Conservation (phyloP, 2,113 vertebrate species). For the Sturnira hondurensis region DNA sequence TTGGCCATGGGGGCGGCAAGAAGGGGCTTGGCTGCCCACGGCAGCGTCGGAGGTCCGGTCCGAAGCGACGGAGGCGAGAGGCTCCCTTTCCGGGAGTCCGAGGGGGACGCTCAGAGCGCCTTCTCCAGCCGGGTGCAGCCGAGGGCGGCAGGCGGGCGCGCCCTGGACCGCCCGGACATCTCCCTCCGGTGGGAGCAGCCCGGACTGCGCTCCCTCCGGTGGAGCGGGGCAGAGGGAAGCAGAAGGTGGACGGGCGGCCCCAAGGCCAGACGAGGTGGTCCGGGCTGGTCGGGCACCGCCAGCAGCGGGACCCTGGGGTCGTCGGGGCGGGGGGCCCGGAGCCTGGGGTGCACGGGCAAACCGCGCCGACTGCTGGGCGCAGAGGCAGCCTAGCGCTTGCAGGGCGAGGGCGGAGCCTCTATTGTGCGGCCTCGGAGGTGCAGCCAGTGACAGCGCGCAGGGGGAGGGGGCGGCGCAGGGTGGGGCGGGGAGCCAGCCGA, state of each 20-base stretch:
- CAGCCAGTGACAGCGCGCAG: conserved; percentile 54
- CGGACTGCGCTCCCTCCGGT: not conserved
- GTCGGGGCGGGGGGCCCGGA: not conserved
- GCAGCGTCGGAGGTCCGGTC: not conserved
- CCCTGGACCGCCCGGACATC: conserved; percentile 60
- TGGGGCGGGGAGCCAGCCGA: not conserved
- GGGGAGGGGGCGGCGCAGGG: not conserved
- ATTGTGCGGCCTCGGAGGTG: conserved; percentile 66
- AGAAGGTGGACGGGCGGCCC: not conserved
- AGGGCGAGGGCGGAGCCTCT: conserved; percentile 68
- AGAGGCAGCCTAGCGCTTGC: not conserved
- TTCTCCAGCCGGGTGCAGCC: conserved; percentile 5
- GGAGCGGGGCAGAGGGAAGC: not conserved
- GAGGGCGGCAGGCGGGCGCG: not conserved
- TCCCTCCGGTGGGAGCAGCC: conserved; percentile 54
- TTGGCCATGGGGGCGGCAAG: conserved; percentile 61
- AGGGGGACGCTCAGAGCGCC: not conserved
- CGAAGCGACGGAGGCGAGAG: not conserved
- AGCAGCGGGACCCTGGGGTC: not conserved
- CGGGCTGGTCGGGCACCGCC: not conserved
- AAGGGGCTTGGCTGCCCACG: not conserved
- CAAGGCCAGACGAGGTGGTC: not conserved
- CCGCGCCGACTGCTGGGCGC: not conserved
- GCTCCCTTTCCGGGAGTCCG: not conserved
- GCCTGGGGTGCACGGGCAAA: not conserved